Evolutionary conservation across 2,888 invertebrate species (phyloP).

Genomic region (Dexiosoma caninum): DNA sequence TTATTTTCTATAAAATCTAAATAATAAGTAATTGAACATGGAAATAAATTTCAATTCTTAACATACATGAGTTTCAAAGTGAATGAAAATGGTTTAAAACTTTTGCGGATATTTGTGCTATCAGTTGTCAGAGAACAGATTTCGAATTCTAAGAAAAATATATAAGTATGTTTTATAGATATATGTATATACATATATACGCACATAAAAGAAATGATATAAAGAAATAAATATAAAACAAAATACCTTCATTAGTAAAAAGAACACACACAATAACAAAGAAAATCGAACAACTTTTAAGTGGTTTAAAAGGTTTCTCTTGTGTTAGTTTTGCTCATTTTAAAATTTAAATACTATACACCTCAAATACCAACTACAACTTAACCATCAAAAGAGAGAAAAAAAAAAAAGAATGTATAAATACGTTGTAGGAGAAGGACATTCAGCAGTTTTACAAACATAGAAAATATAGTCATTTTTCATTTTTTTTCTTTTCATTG

Average conservation of each 20-base stretch:
- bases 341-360: background rate
- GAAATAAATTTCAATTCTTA: constrained; percentile 1
- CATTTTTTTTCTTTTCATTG: background rate
- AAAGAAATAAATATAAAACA: constrained; percentile 6
- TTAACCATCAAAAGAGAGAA: constrained; percentile 16
- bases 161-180: too few relatives aligned
- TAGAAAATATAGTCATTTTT: constrained; percentile 15
- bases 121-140: background rate
- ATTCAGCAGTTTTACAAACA: constrained; percentile 46
- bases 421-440: constrained; percentile 40
- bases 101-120: constrained; percentile 8
- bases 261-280: constrained; percentile 7
- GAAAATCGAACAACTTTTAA: constrained; percentile 51
- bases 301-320: constrained; percentile 54
- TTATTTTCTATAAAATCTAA: too few relatives aligned
- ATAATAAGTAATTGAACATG: too few relatives aligned
- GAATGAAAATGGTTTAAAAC: background rate
- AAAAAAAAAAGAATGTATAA: constrained; percentile 9
- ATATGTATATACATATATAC: too few relatives aligned
- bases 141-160: too few relatives aligned
- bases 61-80: background rate
- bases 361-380: constrained; percentile 32
- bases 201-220: too few relatives aligned
- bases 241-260: constrained; percentile 42
- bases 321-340: background rate